phyloP scores from a whole-genome alignment of 2,888 invertebrate genomes.

The Morinoia aosen region DNA sequence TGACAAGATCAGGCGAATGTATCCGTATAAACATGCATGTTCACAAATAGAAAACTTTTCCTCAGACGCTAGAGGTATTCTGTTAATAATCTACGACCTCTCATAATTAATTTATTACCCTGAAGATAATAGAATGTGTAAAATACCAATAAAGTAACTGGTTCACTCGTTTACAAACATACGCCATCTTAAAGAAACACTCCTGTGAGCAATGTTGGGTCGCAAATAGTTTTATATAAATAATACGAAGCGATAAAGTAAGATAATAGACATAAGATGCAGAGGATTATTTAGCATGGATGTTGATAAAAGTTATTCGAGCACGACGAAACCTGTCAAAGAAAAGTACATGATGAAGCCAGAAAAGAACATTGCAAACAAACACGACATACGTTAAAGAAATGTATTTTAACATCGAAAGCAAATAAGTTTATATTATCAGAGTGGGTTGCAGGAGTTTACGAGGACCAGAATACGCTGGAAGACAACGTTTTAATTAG shows the following conservation, averaged over 20 bases:
- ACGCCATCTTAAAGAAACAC: not conserved
- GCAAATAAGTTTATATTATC: not conserved
- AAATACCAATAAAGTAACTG: not conserved
- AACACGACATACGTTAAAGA: not conserved
- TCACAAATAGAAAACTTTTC: too few relatives aligned
- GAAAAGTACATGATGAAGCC: not conserved
- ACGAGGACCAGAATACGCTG: not conserved
- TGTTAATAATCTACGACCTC: not conserved
- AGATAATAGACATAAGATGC: not conserved
- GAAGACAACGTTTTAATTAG: not conserved
- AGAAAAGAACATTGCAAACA: not conserved
- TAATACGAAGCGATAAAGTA: not conserved
- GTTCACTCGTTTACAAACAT: not conserved
- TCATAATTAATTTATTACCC: not conserved
- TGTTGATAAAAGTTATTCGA: not conserved
- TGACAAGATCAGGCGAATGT: too few relatives aligned
- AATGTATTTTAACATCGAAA: not conserved
- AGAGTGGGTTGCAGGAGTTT: not conserved
- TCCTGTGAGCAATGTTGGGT: not conserved
- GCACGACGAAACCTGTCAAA: not conserved
- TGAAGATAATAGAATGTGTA: not conserved
- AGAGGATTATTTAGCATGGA: not conserved
- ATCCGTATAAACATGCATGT: too few relatives aligned
- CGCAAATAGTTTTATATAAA: not conserved
- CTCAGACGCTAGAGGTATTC: not conserved